These are phyloP conservation scores for Vanessa cardui DNA, from an alignment of 2,888 invertebrate species.

Conservation along the genomic window DNA sequence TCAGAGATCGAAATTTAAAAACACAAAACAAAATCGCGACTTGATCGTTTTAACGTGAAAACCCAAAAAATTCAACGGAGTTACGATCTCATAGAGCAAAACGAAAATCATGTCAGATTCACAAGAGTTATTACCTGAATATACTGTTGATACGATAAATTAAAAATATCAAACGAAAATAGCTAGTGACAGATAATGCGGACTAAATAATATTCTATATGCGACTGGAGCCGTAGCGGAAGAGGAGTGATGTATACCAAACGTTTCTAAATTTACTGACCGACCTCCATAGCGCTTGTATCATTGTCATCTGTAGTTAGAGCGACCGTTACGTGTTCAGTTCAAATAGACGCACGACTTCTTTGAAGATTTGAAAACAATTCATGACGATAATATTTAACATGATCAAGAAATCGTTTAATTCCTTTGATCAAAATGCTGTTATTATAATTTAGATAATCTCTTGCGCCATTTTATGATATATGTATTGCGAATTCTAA, in stretches of 20 bases:
- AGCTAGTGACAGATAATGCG: constrained; percentile 13
- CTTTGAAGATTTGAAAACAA: constrained; percentile 11
- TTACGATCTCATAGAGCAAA: background rate
- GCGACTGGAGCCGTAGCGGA: constrained; percentile 23
- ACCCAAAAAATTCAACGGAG: background rate
- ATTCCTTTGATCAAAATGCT: background rate
- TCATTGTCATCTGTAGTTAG: constrained; percentile 41
- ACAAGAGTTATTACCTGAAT: background rate
- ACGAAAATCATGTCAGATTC: background rate
- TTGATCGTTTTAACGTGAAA: background rate
- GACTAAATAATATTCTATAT: constrained; percentile 19
- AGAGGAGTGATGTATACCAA: constrained; percentile 40
- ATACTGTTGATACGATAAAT: background rate
- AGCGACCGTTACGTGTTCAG: constrained; percentile 6
- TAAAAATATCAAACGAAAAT: background rate
- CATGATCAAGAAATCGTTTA: background rate
- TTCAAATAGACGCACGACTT: background rate
- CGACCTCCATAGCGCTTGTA: constrained; percentile 39
- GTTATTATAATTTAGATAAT: background rate
- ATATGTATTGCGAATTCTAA: no score
- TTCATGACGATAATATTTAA: constrained; percentile 1
- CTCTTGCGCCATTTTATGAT: no score
- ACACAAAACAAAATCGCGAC: background rate
- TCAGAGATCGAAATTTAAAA: background rate
- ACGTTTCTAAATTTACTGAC: constrained; percentile 43